Percentiles rank a stretch among this genome's conserved stretches.
These are phyloP conservation scores for Neoaliturus tenellus DNA, from an alignment of 2,888 invertebrate species.

Conservation along the genomic window DNA sequence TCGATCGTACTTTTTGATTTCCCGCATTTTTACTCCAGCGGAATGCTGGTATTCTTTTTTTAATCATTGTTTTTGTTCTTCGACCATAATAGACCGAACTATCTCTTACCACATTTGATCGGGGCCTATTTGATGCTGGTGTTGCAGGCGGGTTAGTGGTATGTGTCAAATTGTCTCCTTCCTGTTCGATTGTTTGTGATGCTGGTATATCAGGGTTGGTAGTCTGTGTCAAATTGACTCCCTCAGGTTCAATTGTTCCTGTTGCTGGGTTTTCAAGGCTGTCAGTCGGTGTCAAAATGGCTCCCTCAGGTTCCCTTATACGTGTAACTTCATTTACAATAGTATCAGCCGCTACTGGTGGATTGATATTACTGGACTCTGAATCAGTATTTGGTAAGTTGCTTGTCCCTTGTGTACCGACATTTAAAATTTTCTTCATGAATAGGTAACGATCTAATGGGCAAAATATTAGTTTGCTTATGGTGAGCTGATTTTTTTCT, in stretches of 20 bases:
- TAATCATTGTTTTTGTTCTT: slow-evolving; percentile 48
- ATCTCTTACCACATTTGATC: slow-evolving; percentile 21
- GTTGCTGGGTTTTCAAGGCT: slow-evolving; percentile 23
- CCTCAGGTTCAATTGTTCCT: slow-evolving; percentile 9
- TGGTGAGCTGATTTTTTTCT: slow-evolving; percentile 21
- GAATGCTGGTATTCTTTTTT: slow-evolving; percentile 43
- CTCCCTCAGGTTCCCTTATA: slow-evolving; percentile 5
- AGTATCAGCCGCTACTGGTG: background rate
- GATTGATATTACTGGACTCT: slow-evolving; percentile 24
- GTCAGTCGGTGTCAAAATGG: slow-evolving; percentile 24
- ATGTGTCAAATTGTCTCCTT: slow-evolving; percentile 28
- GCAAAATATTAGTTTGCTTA: slow-evolving; percentile 28
- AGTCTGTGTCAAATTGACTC: slow-evolving; percentile 24
- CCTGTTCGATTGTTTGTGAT: slow-evolving; percentile 19
- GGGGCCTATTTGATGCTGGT: slow-evolving; percentile 23
- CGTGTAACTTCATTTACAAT: slow-evolving; percentile 50
- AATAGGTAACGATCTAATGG: slow-evolving; percentile 12
- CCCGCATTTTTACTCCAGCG: slow-evolving; percentile 37
- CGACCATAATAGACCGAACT: slow-evolving; percentile 47
- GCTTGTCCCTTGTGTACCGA: slow-evolving; percentile 30
- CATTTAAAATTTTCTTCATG: slow-evolving; percentile 20
- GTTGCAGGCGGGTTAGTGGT: slow-evolving; percentile 32
- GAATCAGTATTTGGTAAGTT: slow-evolving; percentile 28
- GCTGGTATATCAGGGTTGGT: background rate
- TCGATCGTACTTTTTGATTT: slow-evolving; percentile 46